Conservation (phyloP, 2,797 vertebrate species). For the Phalanger gymnotis region DNA sequence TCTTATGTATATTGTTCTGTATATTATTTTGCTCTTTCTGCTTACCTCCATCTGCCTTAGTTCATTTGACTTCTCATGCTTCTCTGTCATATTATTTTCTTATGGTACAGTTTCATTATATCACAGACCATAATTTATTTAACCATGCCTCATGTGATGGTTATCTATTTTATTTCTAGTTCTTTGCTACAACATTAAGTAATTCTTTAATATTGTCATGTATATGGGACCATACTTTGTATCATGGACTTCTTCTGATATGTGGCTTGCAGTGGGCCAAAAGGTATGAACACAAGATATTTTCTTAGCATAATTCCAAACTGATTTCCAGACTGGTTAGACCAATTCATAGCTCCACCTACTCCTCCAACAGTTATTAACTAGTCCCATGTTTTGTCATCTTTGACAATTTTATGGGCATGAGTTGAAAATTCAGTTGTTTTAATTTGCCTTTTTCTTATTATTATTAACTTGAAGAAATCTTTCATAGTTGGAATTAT, state of each 20-base stretch:
- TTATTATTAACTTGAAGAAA: neutral
- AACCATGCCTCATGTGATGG: neutral
- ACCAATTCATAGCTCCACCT: neutral
- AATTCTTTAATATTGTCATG: neutral
- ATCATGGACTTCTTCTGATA: neutral
- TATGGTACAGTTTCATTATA: neutral
- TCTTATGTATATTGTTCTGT: neutral
- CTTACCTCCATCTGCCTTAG: neutral
- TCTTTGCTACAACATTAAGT: neutral
- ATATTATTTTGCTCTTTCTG: neutral
- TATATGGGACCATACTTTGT: neutral
- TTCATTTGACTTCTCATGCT: neutral
- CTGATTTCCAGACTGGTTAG: neutral
- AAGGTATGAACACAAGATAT: neutral
- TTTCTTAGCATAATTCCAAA: neutral
- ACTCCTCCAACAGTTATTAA: neutral
- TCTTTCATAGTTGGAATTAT: neutral
- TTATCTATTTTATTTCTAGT: neutral
- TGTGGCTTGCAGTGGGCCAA: neutral
- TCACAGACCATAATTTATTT: neutral
- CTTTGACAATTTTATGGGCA: neutral
- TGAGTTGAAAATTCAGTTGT: neutral
- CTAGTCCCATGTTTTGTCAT: neutral
- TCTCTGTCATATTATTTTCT: neutral
- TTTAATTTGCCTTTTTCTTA: neutral